phyloP scores from a whole-genome alignment of 2,888 invertebrate species.

The Leptopilina drosophilae region DNA sequence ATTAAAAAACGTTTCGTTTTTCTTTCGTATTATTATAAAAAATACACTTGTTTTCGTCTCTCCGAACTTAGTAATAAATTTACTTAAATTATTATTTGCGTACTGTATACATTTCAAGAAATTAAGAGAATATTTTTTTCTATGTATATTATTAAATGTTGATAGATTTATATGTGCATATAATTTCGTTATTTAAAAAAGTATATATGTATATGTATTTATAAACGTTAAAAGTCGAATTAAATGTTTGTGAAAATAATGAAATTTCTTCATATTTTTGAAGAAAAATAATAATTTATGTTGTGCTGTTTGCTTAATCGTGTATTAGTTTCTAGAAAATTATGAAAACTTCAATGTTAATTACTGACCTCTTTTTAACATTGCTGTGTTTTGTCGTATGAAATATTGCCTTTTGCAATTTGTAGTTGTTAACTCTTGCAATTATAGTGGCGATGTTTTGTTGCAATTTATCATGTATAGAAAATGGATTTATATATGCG shows the following conservation, averaged over 20 bases:
- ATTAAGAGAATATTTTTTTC: no score
- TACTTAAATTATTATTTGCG: no score
- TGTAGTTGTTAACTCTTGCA: constrained; percentile 14
- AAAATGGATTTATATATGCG: not conserved
- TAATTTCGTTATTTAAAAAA: no score
- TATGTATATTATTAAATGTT: no score
- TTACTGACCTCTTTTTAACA: constrained; percentile 33
- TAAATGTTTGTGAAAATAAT: not conserved
- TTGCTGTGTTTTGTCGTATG: constrained; percentile 15
- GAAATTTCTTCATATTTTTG: not conserved
- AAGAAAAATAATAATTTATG: not conserved
- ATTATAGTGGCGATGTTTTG: not conserved
- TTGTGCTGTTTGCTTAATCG: not conserved
- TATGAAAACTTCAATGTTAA: constrained; percentile 26
- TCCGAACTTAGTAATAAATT: no score
- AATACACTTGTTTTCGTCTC: no score
- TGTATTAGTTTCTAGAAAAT: constrained; percentile 24
- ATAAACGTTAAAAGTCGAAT: no score
- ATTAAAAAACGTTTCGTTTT: no score
- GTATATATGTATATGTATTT: no score
- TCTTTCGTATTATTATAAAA: no score
- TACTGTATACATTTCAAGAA: no score
- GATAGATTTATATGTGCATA: no score
- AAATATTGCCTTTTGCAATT: constrained; percentile 17
- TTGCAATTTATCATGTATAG: not conserved